Percentiles rank a stretch among this genome's conserved stretches.
Evolutionary conservation across 1,140 invertebrate genomes (phyloP).

Genomic region (Drepana arcuata): DNA sequence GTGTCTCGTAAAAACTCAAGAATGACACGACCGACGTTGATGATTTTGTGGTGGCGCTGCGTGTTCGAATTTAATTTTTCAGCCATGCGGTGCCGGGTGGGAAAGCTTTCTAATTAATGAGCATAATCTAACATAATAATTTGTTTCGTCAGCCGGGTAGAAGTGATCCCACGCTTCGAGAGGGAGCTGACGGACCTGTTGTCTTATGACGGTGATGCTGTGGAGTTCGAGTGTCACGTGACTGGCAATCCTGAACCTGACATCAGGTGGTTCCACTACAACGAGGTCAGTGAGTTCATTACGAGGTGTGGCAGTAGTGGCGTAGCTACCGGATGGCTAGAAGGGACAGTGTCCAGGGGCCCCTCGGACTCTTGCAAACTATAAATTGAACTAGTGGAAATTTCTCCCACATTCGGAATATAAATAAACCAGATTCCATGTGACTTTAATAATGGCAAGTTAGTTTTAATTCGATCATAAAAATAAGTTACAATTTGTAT

Average conservation of each 20-base stretch:
- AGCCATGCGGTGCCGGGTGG: too few relatives aligned
- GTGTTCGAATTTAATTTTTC: too few relatives aligned
- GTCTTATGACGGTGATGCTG: conserved; percentile 85
- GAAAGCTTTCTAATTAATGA: too few relatives aligned
- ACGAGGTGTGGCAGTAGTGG: too few relatives aligned
- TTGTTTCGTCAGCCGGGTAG: conserved; percentile 75
- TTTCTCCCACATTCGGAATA: not conserved
- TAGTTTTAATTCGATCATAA: not conserved
- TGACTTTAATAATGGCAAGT: not conserved
- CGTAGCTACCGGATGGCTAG: too few relatives aligned
- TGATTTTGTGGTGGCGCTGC: too few relatives aligned
- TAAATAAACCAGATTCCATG: not conserved
- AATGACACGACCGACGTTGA: too few relatives aligned
- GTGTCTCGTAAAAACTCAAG: too few relatives aligned
- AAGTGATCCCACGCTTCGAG: conserved; percentile 81
- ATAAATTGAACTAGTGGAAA: not conserved
- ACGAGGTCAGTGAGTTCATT: conserved; percentile 78
- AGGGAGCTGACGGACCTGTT: conserved; percentile 81
- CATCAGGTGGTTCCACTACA: conserved; percentile 86
- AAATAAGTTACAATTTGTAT: too few relatives aligned
- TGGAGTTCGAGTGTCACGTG: conserved; percentile 83
- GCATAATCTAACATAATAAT: too few relatives aligned
- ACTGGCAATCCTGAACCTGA: conserved; percentile 77
- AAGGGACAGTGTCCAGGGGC: not conserved
- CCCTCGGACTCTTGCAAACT: not conserved